Conservation (phyloP, 2,888 invertebrate species). For the Laspeyria flexula region DNA sequence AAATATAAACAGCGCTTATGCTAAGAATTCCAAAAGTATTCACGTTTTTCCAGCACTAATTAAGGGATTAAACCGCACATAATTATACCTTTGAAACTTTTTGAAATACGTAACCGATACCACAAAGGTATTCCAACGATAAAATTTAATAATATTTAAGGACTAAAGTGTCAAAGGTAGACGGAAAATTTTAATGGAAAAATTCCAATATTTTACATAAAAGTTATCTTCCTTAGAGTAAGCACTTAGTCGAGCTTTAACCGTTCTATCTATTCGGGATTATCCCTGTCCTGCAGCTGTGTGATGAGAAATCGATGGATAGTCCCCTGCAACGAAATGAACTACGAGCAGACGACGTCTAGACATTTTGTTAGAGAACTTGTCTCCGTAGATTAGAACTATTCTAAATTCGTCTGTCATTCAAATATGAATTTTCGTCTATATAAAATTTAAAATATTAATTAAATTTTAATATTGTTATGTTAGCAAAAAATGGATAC, state of each 20-base stretch:
- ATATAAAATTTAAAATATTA: too few relatives aligned
- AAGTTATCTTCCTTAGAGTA: conserved; percentile 16
- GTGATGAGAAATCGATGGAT: conserved; percentile 43
- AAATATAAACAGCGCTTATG: not conserved
- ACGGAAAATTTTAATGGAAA: conserved; percentile 28
- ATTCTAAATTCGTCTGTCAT: conserved; percentile 11
- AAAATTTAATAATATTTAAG: conserved; percentile 20
- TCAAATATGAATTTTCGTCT: conserved; percentile 6
- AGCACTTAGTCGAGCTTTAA: conserved; percentile 32
- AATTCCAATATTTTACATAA: conserved; percentile 28
- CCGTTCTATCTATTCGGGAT: conserved; percentile 32
- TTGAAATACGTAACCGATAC: conserved; percentile 12
- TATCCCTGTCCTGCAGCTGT: conserved; percentile 37
- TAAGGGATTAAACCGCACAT: conserved; percentile 7
- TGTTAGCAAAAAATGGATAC: too few relatives aligned
- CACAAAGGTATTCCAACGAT: conserved; percentile 13
- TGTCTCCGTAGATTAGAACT: conserved; percentile 15
- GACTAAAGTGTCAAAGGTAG: conserved; percentile 21
- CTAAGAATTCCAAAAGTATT: not conserved
- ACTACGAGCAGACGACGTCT: conserved; percentile 21
- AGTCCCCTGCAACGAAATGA: conserved; percentile 27
- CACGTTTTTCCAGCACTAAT: conserved; percentile 3
- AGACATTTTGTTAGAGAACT: conserved; percentile 33
- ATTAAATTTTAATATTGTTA: too few relatives aligned
- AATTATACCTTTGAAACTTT: conserved; percentile 5